Base-by-base conservation (phyloP, 1,140 invertebrate species). In the Rhagoletis zephyria region DNA sequence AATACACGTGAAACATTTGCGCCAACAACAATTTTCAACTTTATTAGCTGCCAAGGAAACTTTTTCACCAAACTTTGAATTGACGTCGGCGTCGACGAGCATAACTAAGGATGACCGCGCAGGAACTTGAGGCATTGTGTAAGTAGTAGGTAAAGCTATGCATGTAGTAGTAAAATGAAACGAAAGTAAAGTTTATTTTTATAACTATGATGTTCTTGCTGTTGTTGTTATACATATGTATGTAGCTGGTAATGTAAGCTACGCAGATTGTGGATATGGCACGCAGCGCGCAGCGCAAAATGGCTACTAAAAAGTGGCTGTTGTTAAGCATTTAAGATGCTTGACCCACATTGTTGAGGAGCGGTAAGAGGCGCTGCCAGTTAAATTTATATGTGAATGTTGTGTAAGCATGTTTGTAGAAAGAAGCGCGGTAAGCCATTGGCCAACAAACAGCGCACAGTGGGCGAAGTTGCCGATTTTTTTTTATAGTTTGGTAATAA, bases 41-140 rank as follows among this genome's bases (percentile, higher is more conserved):
- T 81, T 56, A 81, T 81, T 81, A 81, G 74, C 48, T 81, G 74
- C 74, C 48, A 81, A 81, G 14, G n/a, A 81, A 81, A 81, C 42
- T 81, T 81, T 30, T 48, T 30, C 40, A 48, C 14, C 42, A 65
- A 74, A 45, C 7, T 74, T 81, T 30, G n/a, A 9, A 56, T 14
- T 56, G 48, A 56, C 74, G 48, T 4, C 4, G 70, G 45, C 48
- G 40, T 10, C 67, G 40, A 45, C n/a, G 48, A 51, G 74, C 48
- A 81, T 56, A 51, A 56, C 74, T 56, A 81, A 81, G 48, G 74
- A 81, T 81, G 74, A 81, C 74, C 56, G 48, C n/a, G 48, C 74
- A 51, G 19, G 48, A 81, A 56, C 74, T 81, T 81, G 74, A 81
- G 10, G 74, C 19, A 30, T 56, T 56, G 56, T 42, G 30, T 30